Base-by-base conservation (phyloP, 2,888 invertebrate species). In the Hipparchia sbordonii region DNA sequence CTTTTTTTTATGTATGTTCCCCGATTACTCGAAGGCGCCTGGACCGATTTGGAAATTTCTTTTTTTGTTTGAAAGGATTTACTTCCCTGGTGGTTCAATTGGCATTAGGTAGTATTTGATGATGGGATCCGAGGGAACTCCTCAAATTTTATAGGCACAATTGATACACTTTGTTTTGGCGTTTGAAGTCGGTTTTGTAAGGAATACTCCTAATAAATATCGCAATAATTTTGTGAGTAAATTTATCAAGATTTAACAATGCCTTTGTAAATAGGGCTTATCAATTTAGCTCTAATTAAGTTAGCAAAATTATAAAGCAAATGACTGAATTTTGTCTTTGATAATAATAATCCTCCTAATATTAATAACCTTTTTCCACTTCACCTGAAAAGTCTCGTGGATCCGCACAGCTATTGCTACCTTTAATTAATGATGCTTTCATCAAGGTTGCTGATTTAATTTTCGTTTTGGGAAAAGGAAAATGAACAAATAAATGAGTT, bases 391-490 rank as follows among this genome's bases (percentile, higher is more conserved):
- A 62, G 13, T 62, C 46, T 13, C 48, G 13, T 13, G 46, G 45
- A 13, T 46, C 48, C 62, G 2, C 2, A 62, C n/a, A 13, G 13
- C 8, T 12, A n/a, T 12, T 7, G 12, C 6, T 61, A 61, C 45
- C n/a, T 61, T 61, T 61, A 48, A 46, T 62, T 57, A 13, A 62
- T 13, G 62, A 62, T 46, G 62, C 46, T 62, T 13, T 48, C 13
- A 62, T 62, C 45, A 62, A 48, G 13, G 62, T 13, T n/a, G n/a
- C 13, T 13, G 61, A 62, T 62, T 46, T 62, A 46, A 62, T 62
- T 62, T 46, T 57, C 4, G n/a, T 62, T 62, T 46, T 62, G 48
- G 62, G 62, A 46, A 9, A 62, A 46, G n/a, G 46, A 60, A 60
- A 60, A 39, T 12, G 39, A 62, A 48, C 46, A 7, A 46, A 46